Evolutionary conservation across 2,888 invertebrate species (phyloP), one percentile per base, ranked within the genome.

Genomic region (Nymphalis polychloros): DNA sequence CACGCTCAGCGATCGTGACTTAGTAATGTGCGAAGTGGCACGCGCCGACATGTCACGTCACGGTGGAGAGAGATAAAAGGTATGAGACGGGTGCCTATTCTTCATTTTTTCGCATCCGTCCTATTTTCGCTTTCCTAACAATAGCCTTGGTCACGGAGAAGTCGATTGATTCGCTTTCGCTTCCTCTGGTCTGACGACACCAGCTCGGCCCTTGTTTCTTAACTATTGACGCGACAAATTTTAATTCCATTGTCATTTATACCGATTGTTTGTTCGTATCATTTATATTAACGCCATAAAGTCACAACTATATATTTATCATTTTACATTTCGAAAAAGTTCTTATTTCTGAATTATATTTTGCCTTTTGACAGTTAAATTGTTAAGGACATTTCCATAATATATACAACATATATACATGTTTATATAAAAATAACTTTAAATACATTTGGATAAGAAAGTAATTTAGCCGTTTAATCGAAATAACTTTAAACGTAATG

Each of bases 121-220:
- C 90, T 77, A 87, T 90, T 91, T 89, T 89, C 87, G 84, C 85
- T 90, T 90, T 87, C 85, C 84, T 83, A 89, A 92, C 90, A 89
- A 89, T 88, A 86, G 90, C 88, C 86, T 87, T 88, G 86, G 89
- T 90, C 90, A 91, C 91, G 91, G 89, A 85, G 82, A 82, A 75
- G 75, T 78, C 88, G 83, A 90, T 90, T 87, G 89, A 89, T 89
- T 88, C 91, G 92, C 92, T 92, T 92, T 92, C 92, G 90, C 87
- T 88, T 89, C 88, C 86, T 81, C 84, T 77, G 75, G 77, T 81
- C 78, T 91, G 90, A 87, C 90, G 87, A 89, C 89, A 90, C 82
- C 63, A 70, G 81, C 74, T 73, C 79, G 81, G 84, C 85, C 88
- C 89, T 89, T 88, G 88, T 83, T 66, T 68, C 60, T 63, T 46